Evolutionary conservation across 2,113 vertebrate species (phyloP), one percentile per base, ranked within the genome.

Genomic region (Callaeas wilsoni): DNA sequence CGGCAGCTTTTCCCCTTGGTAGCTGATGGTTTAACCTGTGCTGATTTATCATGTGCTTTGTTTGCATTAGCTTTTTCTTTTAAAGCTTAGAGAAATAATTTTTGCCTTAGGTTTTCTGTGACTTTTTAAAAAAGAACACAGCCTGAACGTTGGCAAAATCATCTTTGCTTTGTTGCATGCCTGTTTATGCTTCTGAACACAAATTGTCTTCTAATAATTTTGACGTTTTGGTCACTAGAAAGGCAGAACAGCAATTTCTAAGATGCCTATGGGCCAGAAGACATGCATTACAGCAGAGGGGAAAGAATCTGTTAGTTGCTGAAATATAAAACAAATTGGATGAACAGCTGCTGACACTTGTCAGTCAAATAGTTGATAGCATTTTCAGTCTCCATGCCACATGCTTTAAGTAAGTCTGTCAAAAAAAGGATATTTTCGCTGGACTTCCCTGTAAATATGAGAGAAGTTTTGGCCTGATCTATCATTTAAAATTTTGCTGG

Each of bases 291-390:
- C 90, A 93, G 84, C 94, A 97, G 95, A 92, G 95, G 80, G 95
- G 87, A 96, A 96, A 95, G 89, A 95, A 94, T 96, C 96, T 94
- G 90, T 90, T 96, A 91, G 94, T 91, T 96, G 96, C 92, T 96
- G 96, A 97, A 96, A 96, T 95, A 90, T 94, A 97, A 97, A 96
- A 96, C 96, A 97, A 97, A 97, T 97, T 96, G 97, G 96, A 97
- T 96, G 96, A 97, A 96, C 96, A 97, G 96, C 93, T 96, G 96
- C 96, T 97, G 97, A 97, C 96, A 97, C 96, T 95, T 97, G 97
- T 97, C 97, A 96, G 97, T 97, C 97, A 96, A 97, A 97, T 90
- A 94, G 93, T 96, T 96, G 97, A 96, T 97, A 96, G 95, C 96
- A 96, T 97, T 97, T 97, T 96, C 97, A 97, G 96, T 96, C 92